A percentile compares a stretch with the other conserved stretches of the same genome.
phyloP scores from a whole-genome alignment of 2,113 vertebrate species.

The Sturnira hondurensis region DNA sequence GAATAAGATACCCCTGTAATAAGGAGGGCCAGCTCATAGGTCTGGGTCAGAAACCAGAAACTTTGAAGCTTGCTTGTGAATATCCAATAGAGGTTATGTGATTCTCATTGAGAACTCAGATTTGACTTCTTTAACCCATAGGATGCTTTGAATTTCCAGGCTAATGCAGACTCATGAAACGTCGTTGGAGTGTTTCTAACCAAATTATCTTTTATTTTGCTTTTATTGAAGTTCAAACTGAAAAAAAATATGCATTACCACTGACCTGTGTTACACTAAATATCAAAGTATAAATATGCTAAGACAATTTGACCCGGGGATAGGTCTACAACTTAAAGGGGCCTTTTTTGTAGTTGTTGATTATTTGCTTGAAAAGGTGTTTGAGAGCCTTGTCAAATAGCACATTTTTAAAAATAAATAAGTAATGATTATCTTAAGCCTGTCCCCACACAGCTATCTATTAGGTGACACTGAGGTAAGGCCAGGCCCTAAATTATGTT shows the following conservation, averaged over 20 bases:
- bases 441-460: background rate
- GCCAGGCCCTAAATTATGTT: background rate
- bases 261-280: background rate
- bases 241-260: background rate
- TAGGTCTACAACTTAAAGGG: background rate
- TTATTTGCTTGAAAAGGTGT: constrained; percentile 30
- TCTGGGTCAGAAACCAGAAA: background rate
- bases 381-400: constrained; percentile 10
- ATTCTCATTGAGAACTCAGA: background rate
- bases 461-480: constrained; percentile 5
- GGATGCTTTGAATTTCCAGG: constrained; percentile 22
- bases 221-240: constrained; percentile 12
- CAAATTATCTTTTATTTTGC: constrained; percentile 19
- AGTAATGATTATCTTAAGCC: constrained; percentile 32
- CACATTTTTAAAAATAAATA: background rate
- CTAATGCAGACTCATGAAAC: background rate
- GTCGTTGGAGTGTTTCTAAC: constrained; percentile 13
- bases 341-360: background rate
- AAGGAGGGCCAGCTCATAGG: background rate
- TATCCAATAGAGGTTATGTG: background rate
- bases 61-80: background rate
- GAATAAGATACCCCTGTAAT: background rate
- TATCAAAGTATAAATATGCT: constrained; percentile 21
- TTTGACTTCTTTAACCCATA: background rate
- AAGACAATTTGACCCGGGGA: background rate